Conservation (phyloP, 2,888 invertebrate genomes). For the Loripinus fragilis region DNA sequence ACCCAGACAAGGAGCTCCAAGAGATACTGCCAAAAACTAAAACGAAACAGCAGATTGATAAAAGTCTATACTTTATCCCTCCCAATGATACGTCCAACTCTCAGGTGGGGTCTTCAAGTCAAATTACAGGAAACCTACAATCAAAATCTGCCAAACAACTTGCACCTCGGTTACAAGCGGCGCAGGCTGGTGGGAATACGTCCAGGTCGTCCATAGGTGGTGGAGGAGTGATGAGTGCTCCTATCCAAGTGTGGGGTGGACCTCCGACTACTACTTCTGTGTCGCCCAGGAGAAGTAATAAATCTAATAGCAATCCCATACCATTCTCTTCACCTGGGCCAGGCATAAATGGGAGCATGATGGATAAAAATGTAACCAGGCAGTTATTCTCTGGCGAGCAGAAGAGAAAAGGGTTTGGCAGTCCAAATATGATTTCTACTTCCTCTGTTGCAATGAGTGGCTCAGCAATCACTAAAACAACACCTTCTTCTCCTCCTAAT, state of each 20-base stretch:
- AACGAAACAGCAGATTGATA: conserved; percentile 52
- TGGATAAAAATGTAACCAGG: conserved; percentile 73
- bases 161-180: conserved; percentile 50
- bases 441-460: conserved; percentile 57
- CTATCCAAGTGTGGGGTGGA: conserved; percentile 60
- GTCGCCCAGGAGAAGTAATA: conserved; percentile 60
- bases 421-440: conserved; percentile 59
- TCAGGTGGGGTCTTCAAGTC: conserved; percentile 23
- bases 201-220: conserved; percentile 15
- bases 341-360: conserved; percentile 65
- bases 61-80: conserved; percentile 63
- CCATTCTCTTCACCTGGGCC: conserved; percentile 62
- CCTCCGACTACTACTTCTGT: conserved; percentile 45
- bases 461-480: conserved; percentile 56
- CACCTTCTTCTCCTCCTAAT: conserved; percentile 63
- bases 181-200: conserved; percentile 23
- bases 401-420: conserved; percentile 58
- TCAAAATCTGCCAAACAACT: conserved; percentile 44
- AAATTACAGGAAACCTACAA: conserved; percentile 25
- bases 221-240: conserved; percentile 32
- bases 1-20: conserved; percentile 89
- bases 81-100: conserved; percentile 42
- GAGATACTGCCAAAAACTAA: conserved; percentile 73
- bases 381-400: conserved; percentile 80
- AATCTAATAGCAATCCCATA: conserved; percentile 25